Base-by-base conservation (phyloP, 2,797 vertebrate species). In the Trematomus bernacchii region DNA sequence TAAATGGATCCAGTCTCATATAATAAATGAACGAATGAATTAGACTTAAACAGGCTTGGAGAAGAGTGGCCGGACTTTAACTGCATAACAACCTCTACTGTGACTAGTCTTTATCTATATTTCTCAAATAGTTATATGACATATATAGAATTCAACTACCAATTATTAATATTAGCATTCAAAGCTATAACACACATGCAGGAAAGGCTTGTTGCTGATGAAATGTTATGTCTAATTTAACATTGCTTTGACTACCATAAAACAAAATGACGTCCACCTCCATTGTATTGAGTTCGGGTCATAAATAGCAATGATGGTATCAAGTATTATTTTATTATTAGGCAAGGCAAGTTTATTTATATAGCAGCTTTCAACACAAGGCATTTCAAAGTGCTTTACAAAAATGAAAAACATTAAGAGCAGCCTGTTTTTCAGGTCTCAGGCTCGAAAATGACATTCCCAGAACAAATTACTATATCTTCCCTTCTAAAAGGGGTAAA, bases 1-100 rank as follows among this genome's bases (percentile, higher is more conserved):
- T 80, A 71, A 60, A 71, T 9, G 8, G 51, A 85, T 59, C 61
- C 27, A 0, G 61, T 82, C 42, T 65, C 57, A 66, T 77, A 79
- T 77, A 84, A 80, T 84, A 27, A 66, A 66, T 15, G 3, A 64
- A 65, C 42, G 5, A 72, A 84, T 77, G 12, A 80, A 71, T 74
- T 66, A 44, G 40, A 67, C 18, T 69, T 62, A 50, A 64, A 66
- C 13, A 12, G 21, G 46, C 51, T 67, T 61, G 12, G 14, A 51
- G 40, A 48, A 19, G 43, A 77, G 23, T 33, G 33, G 33, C 33
- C 7, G 2, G 13, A 43, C 54, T 60, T 16, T 27, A 30, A 44
- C 8, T 30, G 47, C 42, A 63, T 15, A 27, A 55, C 50, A 50
- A 19, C 51, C 4, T 64, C 18, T 16, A n/a, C 13, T 62, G 15